Conservation (phyloP, 1,140 invertebrate species). For the Drosophila lowei region DNA sequence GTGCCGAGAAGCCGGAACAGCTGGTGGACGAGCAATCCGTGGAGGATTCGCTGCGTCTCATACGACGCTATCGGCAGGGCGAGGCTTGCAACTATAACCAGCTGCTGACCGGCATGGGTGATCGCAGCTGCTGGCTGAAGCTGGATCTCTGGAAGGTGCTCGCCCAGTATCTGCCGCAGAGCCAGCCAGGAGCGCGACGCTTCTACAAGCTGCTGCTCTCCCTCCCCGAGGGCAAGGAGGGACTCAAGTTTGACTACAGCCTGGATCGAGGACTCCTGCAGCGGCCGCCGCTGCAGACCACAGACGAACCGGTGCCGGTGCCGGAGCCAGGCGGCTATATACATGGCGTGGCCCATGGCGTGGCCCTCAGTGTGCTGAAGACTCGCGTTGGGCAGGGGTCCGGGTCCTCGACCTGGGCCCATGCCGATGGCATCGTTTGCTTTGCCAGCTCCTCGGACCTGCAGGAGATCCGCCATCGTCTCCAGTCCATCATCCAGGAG, state of each 20-base stretch:
- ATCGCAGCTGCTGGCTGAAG: constrained; percentile 49
- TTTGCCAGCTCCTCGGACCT: constrained; percentile 24
- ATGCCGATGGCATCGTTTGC: constrained; percentile 66
- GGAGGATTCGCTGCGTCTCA: constrained; percentile 50
- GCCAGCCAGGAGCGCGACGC: constrained; percentile 37
- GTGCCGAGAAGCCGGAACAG: constrained; percentile 1
- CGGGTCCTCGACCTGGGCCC: constrained; percentile 13
- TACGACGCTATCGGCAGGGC: constrained; percentile 71
- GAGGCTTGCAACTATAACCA: constrained; percentile 56
- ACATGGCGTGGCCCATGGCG: constrained; percentile 49
- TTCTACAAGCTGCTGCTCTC: constrained; percentile 89
- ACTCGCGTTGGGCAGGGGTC: constrained; percentile 15
- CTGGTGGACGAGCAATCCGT: constrained; percentile 21
- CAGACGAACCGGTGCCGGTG: neutral
- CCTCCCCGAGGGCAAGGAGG: constrained; percentile 83
- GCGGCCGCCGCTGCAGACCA: constrained; percentile 8
- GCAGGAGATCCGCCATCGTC: constrained; percentile 4
- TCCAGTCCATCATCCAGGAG: constrained; percentile 3
- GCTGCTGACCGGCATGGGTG: constrained; percentile 52
- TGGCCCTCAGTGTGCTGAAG: constrained; percentile 75
- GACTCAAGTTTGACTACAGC: constrained; percentile 65
- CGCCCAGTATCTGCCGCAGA: constrained; percentile 15
- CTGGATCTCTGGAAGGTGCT: constrained; percentile 62
- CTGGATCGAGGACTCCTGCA: constrained; percentile 56
- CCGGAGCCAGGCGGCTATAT: constrained; percentile 36